Conservation (phyloP, 2,113 vertebrate species). For the Dromas ardeola region DNA sequence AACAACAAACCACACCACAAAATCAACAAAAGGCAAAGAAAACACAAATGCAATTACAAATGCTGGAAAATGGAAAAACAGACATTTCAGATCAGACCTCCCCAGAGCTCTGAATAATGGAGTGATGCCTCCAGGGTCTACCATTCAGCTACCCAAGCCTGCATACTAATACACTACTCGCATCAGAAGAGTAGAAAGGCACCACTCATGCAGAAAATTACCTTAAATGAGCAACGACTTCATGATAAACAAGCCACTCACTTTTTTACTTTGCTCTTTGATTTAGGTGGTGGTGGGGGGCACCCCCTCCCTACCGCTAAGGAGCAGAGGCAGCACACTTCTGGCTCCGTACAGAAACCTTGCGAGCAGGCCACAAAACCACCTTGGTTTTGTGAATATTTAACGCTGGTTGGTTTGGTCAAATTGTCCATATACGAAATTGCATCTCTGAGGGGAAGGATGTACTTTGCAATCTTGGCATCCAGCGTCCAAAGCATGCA, state of each 20-base stretch:
- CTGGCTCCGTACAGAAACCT: not conserved
- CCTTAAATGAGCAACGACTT: slow-evolving; percentile 55
- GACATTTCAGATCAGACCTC: slow-evolving; percentile 18
- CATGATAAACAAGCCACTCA: slow-evolving; percentile 3
- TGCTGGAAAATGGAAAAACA: slow-evolving; percentile 16
- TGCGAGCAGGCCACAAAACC: not conserved
- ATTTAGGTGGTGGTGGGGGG: not conserved
- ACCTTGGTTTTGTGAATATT: not conserved
- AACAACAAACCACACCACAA: not conserved
- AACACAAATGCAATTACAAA: slow-evolving; percentile 20
- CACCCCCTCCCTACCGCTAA: not conserved
- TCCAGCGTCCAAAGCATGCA: not conserved
- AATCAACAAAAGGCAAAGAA: not conserved
- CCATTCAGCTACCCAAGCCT: slow-evolving; percentile 16
- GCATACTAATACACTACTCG: slow-evolving; percentile 27
- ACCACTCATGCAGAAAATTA: slow-evolving; percentile 59
- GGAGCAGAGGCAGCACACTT: not conserved
- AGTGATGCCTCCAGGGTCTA: slow-evolving; percentile 45
- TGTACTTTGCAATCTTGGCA: not conserved
- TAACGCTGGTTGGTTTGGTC: not conserved
- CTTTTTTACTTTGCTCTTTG: not conserved
- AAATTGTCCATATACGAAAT: accelerated
- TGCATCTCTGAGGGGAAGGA: not conserved
- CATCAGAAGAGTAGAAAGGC: slow-evolving; percentile 27
- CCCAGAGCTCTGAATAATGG: slow-evolving; percentile 55